phyloP scores from a whole-genome alignment of 1,140 invertebrate genomes.

The Teleogryllus occipitalis region DNA sequence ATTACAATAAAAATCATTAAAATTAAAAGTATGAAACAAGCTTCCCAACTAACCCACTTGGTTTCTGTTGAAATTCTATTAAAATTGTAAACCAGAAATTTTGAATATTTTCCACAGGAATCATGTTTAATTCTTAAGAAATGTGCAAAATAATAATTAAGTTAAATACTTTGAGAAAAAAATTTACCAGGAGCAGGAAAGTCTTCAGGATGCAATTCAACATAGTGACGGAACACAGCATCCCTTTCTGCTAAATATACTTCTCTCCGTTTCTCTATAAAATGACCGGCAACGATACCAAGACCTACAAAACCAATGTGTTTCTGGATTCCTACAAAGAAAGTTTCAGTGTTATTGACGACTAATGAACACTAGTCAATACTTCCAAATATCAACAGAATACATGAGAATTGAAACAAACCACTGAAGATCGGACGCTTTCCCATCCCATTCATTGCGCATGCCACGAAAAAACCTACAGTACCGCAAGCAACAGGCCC shows the following conservation, averaged over 20 bases:
- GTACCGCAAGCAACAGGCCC: not conserved
- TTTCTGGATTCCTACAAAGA: conserved; percentile 5
- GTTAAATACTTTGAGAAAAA: no score
- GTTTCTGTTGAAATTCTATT: no score
- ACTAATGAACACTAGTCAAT: not conserved
- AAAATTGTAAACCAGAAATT: no score
- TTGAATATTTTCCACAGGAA: no score
- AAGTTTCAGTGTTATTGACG: not conserved
- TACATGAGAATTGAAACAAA: not conserved
- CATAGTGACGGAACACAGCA: conserved; percentile 56
- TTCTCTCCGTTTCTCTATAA: conserved; percentile 27
- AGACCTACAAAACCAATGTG: not conserved
- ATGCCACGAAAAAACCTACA: not conserved
- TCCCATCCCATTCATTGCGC: not conserved
- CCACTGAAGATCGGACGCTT: not conserved
- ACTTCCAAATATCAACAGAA: not conserved
- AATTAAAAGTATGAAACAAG: no score
- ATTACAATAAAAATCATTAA: no score
- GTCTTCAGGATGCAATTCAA: conserved; percentile 60
- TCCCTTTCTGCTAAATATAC: conserved; percentile 49
- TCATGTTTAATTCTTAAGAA: no score
- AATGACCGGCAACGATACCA: not conserved
- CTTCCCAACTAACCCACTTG: no score
- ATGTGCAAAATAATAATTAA: no score
- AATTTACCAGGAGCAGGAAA: conserved; percentile 43